Evolutionary conservation across 1,140 invertebrate genomes (phyloP).

Genomic region (Orchestia grillus): DNA sequence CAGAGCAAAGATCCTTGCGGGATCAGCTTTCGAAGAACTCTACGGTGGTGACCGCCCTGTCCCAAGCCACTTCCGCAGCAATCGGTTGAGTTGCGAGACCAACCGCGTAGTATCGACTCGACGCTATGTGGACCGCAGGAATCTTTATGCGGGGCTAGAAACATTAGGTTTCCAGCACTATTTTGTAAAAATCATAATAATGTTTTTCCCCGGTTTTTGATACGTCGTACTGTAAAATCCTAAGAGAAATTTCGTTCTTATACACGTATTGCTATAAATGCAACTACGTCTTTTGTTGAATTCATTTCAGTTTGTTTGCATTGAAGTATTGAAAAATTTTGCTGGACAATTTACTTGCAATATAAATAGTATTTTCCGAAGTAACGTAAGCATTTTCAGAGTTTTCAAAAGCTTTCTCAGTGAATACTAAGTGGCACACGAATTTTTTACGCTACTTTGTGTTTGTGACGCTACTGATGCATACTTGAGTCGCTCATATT

Average conservation of each 20-base stretch:
- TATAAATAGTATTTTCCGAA: too few species aligned
- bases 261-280: too few species aligned
- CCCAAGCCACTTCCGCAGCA: neutral
- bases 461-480: too few species aligned
- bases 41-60: neutral
- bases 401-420: too few species aligned
- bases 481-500: too few species aligned
- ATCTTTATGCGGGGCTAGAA: neutral
- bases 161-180: neutral
- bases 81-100: neutral
- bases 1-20: conserved; percentile 1
- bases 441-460: too few species aligned
- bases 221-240: neutral
- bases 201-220: neutral
- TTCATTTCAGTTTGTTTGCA: too few species aligned
- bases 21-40: neutral
- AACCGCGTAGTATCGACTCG: neutral
- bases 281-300: too few species aligned
- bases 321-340: too few species aligned
- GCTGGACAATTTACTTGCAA: too few species aligned
- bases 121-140: neutral
- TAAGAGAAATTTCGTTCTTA: neutral
- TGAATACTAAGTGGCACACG: too few species aligned
- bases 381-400: too few species aligned
- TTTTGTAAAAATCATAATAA: neutral